Evolutionary conservation across 2,888 invertebrate species (phyloP).

Genomic region (Ischnura elegans): DNA sequence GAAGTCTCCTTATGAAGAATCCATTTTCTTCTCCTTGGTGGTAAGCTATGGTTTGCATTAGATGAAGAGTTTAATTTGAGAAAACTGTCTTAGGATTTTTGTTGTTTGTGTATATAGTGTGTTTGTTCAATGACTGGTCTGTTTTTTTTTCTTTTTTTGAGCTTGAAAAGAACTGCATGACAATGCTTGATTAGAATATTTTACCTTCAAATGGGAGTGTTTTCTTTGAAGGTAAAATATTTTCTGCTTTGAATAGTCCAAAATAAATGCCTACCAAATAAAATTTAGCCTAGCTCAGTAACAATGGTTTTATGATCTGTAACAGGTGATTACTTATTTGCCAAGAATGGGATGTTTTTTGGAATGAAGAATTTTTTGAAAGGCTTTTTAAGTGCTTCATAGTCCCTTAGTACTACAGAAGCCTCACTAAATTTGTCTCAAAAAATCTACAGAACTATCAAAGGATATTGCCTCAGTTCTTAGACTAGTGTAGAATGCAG

Average conservation of each 20-base stretch:
- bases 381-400: slow-evolving; percentile 68
- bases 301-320: slow-evolving; percentile 67
- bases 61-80: slow-evolving; percentile 61
- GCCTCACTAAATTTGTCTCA: slow-evolving; percentile 49
- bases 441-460: slow-evolving; percentile 68
- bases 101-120: slow-evolving; percentile 68
- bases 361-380: slow-evolving; percentile 65
- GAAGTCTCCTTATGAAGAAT: slow-evolving; percentile 51
- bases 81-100: slow-evolving; percentile 57
- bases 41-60: slow-evolving; percentile 66
- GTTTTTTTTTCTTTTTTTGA: slow-evolving; percentile 23
- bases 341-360: slow-evolving; percentile 68
- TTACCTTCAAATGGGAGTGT: slow-evolving; percentile 61
- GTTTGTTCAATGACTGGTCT: slow-evolving; percentile 68
- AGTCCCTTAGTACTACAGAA: slow-evolving; percentile 68
- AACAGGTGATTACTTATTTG: slow-evolving; percentile 68
- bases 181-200: slow-evolving; percentile 62
- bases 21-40: slow-evolving; percentile 49
- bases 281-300: slow-evolving; percentile 67
- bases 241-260: slow-evolving; percentile 67
- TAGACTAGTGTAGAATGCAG: slow-evolving; percentile 68
- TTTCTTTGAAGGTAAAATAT: slow-evolving; percentile 67
- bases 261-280: slow-evolving; percentile 64
- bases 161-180: slow-evolving; percentile 66
- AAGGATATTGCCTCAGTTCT: slow-evolving; percentile 68